Evolutionary conservation across 2,888 invertebrate species (phyloP).

Genomic region (Monochamus alternatus): DNA sequence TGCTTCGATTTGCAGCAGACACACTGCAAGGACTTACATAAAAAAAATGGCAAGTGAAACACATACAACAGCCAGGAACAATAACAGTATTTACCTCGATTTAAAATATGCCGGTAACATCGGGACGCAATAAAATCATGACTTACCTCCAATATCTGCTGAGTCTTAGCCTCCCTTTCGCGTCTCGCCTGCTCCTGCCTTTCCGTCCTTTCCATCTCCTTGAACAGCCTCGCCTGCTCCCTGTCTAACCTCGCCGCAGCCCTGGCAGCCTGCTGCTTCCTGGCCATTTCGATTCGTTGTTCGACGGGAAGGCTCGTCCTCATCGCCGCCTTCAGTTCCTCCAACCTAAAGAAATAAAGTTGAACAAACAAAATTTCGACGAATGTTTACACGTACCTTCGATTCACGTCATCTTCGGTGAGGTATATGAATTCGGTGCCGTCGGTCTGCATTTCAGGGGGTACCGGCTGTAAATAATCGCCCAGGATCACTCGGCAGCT

Average conservation of each 20-base stretch:
- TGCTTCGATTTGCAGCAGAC: no score
- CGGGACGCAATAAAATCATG: not conserved
- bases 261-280: conserved; percentile 80
- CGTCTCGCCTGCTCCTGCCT: conserved; percentile 87
- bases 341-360: conserved; percentile 71
- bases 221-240: conserved; percentile 78
- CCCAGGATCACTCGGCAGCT: conserved; percentile 92
- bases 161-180: conserved; percentile 86
- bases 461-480: conserved; percentile 88
- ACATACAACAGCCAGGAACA: conserved; percentile 1
- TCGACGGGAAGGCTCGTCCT: conserved; percentile 80
- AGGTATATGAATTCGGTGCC: conserved; percentile 84
- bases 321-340: conserved; percentile 79
- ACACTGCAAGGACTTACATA: not conserved
- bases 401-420: conserved; percentile 87
- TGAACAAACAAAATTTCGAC: conserved; percentile 2
- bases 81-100: conserved; percentile 11
- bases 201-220: conserved; percentile 85
- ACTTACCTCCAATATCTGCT: conserved; percentile 89
- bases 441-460: conserved; percentile 76
- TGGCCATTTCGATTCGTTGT: conserved; percentile 83
- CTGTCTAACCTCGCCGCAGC: conserved; percentile 84
- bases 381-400: conserved; percentile 71
- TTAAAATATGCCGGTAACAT: not conserved
- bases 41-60: conserved; percentile 1